A percentile compares a stretch with the other conserved stretches of the same genome.
Evolutionary conservation across 2,888 invertebrate genomes (phyloP).

Genomic region (Blomia tropicalis): DNA sequence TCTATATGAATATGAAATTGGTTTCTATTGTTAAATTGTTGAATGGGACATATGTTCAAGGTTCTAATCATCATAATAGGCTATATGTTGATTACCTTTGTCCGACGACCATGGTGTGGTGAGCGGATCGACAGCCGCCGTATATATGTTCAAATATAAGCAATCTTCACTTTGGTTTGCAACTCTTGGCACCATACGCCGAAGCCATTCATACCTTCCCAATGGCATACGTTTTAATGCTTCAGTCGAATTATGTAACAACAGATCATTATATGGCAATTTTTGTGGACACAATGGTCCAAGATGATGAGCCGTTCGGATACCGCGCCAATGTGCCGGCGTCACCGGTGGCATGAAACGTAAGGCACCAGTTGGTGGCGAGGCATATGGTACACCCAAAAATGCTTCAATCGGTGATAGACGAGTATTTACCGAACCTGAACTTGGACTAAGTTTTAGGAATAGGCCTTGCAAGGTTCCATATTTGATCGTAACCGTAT

Average conservation of each 20-base stretch:
- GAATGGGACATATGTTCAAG: no score
- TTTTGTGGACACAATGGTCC: constrained; percentile 38
- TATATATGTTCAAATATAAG: constrained; percentile 80
- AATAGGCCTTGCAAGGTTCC: neutral
- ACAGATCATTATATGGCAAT: constrained; percentile 31
- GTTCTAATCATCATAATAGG: no score
- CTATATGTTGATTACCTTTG: no score
- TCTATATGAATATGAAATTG: no score
- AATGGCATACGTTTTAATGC: constrained; percentile 33
- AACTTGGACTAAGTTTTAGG: neutral
- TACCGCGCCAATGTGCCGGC: constrained; percentile 36
- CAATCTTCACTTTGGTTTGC: constrained; percentile 93
- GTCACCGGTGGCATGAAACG: constrained; percentile 39
- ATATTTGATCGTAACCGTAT: neutral
- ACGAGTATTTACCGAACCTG: neutral
- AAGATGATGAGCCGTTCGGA: constrained; percentile 31
- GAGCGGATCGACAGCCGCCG: neutral
- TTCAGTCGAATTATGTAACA: constrained; percentile 30
- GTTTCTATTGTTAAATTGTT: no score
- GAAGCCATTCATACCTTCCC: constrained; percentile 36
- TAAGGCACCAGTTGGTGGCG: constrained; percentile 34
- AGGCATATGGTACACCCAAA: constrained; percentile 38
- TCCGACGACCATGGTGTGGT: no score
- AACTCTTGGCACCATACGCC: constrained; percentile 41
- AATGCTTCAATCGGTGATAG: constrained; percentile 37